Base-by-base conservation (phyloP, 1,140 invertebrate genomes). In the Pantala flavescens region DNA sequence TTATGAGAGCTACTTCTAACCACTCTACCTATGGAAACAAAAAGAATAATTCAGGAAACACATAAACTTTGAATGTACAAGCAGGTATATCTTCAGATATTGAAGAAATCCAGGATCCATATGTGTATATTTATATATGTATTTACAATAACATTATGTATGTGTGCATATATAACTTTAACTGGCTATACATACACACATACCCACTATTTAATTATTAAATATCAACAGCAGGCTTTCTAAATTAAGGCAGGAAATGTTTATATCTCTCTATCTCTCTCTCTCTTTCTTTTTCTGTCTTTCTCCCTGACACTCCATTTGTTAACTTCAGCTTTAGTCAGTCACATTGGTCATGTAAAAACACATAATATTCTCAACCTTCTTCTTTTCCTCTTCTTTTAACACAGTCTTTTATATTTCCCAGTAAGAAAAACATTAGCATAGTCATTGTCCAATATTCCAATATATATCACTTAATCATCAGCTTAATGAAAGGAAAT, bases 71-170 rank as follows among this genome's bases (percentile, higher is more conserved):
- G 16, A 63, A 21, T 63, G n/a, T 63, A 63, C n/a, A 63, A 63
- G 49, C 49, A 63, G 49, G 49, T 63, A 63, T 63, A 21, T 19
- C n/a, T 19, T 63, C 14, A 63, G 49, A 63, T 63, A 63, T 63
- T 63, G n/a, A 63, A 63, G n/a, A 63, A 63, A 63, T 63, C 49
- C 49, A 63, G 49, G n/a, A 63, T 63, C n/a, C 28, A 36, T 63
- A 63, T 63, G 49, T 63, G 49, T 63, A 63, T 63, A 63, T 63
- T 63, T 63, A 63, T 63, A 63, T 63, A 63, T 63, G 49, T 63
- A 63, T 63, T 63, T 63, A 63, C 49, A 63, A 63, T 63, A 63
- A 63, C 49, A 63, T 63, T 21, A 63, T 63, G 49, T 14, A 63
- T 63, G 49, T 63, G 49, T 63, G 49, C 49, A 63, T 63, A 21